These are phyloP conservation scores for Apostichopus japonicus DNA, from an alignment of 35 echinoderm and acorn worm genomes.

Conservation along the genomic window DNA sequence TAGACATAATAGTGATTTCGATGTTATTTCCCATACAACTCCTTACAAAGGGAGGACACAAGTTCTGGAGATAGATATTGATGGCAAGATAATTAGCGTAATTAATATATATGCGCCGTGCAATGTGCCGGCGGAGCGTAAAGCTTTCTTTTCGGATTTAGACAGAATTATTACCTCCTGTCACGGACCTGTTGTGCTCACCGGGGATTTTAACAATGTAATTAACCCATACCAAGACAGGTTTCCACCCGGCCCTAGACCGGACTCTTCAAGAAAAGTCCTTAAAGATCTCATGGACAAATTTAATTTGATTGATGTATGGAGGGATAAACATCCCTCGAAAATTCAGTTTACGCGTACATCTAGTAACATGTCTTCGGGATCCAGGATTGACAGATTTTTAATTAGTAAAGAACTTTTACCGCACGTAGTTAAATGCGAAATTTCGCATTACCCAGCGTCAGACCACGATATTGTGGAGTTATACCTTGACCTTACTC, in stretches of 20 bases:
- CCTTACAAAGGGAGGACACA: not conserved
- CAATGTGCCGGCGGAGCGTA: not conserved
- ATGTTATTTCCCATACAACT: not conserved
- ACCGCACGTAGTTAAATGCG: not conserved
- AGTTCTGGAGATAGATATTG: not conserved
- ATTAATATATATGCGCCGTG: conserved; percentile 18
- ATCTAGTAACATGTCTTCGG: not conserved
- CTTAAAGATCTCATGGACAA: not conserved
- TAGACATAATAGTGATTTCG: not conserved
- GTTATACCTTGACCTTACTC: not conserved
- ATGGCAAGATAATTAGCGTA: not conserved
- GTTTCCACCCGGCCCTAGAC: not conserved
- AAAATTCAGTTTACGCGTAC: not conserved
- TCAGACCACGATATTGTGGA: conserved; percentile 24
- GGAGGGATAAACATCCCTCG: conserved; percentile 2
- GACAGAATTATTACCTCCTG: not conserved
- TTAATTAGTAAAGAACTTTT: not conserved
- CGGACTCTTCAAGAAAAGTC: not conserved
- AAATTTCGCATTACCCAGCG: not conserved
- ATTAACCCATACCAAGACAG: not conserved
- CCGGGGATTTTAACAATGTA: conserved; percentile 12
- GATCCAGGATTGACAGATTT: not conserved
- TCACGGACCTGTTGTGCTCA: not conserved
- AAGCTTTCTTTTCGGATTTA: not conserved
- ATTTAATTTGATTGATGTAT: not conserved